These are phyloP conservation scores for Nymphalis c-album DNA, from an alignment of 2,888 invertebrate genomes.

Conservation along the genomic window DNA sequence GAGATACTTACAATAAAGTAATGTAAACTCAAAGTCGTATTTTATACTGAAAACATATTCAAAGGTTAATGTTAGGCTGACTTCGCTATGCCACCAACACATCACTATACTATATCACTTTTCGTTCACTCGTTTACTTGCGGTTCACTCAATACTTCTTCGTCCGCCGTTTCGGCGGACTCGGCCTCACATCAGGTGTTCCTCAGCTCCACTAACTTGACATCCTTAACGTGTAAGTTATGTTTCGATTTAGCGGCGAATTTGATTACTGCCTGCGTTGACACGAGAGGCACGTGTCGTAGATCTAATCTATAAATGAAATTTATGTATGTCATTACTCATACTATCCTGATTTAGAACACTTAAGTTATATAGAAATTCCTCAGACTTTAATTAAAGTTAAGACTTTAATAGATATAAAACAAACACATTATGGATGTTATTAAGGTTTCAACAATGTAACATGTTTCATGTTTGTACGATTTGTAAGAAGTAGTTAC, in stretches of 20 bases:
- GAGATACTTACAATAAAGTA: constrained; percentile 9
- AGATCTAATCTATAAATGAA: constrained; percentile 82
- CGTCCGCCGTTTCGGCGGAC: constrained; percentile 35
- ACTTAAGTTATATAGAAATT: no score
- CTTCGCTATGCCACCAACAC: constrained; percentile 50
- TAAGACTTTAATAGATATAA: no score
- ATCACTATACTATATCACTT: constrained; percentile 46
- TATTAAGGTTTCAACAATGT: no score
- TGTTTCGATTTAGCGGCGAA: constrained; percentile 91
- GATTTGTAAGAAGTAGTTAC: no score
- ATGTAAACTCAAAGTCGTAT: background rate
- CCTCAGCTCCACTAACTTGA: constrained; percentile 86
- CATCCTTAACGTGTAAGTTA: constrained; percentile 89
- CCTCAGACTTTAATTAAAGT: no score
- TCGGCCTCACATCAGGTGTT: constrained; percentile 69
- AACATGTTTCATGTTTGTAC: no score
- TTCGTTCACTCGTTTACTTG: constrained; percentile 29
- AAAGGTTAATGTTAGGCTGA: constrained; percentile 11
- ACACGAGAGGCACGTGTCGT: constrained; percentile 89
- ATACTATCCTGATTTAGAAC: background rate
- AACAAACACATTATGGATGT: no score
- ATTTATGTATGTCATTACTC: background rate
- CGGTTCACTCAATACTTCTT: background rate
- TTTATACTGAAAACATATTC: background rate
- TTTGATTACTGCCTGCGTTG: constrained; percentile 90